These are phyloP conservation scores for Hipparchia semele DNA, from an alignment of 2,888 invertebrate genomes.

Conservation along the genomic window DNA sequence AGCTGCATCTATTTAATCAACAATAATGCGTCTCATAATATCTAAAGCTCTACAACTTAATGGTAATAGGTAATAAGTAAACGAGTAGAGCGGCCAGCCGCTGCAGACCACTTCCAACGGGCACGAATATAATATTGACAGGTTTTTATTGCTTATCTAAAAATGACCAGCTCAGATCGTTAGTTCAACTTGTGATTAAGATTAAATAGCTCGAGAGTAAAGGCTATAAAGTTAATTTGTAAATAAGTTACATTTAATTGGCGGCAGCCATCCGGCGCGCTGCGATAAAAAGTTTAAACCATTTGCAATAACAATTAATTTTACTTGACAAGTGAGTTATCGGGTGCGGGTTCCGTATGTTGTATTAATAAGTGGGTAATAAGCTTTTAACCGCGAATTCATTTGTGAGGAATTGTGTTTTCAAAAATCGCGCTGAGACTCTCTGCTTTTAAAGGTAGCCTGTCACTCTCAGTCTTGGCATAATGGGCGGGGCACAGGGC, in stretches of 20 bases:
- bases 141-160: background rate
- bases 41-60: too few relatives aligned
- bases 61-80: too few relatives aligned
- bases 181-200: background rate
- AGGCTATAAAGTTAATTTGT: slow-evolving; percentile 1
- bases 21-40: too few relatives aligned
- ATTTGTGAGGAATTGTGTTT: too few relatives aligned
- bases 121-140: background rate
- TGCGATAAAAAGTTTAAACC: background rate
- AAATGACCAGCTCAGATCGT: background rate
- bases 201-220: background rate
- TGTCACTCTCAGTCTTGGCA: too few relatives aligned
- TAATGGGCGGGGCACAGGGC: too few relatives aligned
- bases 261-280: background rate
- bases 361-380: background rate
- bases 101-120: background rate
- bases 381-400: too few relatives aligned
- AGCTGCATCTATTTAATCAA: too few relatives aligned
- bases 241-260: slow-evolving; percentile 4
- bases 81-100: too few relatives aligned
- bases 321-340: background rate
- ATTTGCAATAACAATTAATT: background rate
- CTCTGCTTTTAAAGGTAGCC: too few relatives aligned
- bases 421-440: too few relatives aligned
- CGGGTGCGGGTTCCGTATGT: background rate